These are phyloP conservation scores for Lacanobia wlatinum DNA, from an alignment of 2,888 invertebrate species.

Conservation along the genomic window DNA sequence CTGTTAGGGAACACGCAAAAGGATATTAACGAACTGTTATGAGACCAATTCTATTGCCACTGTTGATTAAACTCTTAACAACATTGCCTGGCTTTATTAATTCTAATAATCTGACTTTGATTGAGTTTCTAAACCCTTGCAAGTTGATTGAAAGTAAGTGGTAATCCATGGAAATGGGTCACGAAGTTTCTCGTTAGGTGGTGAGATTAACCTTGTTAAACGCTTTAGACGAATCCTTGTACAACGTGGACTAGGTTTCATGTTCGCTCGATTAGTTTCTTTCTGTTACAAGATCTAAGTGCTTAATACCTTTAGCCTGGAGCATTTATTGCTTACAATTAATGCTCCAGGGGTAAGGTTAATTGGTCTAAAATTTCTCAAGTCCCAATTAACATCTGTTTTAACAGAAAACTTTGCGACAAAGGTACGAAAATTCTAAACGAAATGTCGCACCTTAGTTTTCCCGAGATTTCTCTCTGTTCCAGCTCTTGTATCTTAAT, in stretches of 20 bases:
- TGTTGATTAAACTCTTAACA: constrained; percentile 7
- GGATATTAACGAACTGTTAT: constrained; percentile 19
- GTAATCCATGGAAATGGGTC: constrained; percentile 30
- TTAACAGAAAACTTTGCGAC: background rate
- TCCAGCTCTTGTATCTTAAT: background rate
- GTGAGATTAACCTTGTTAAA: constrained; percentile 32
- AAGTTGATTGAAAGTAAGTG: constrained; percentile 25
- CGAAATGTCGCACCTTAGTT: background rate
- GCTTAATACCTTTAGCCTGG: background rate
- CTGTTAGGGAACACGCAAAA: constrained; percentile 2
- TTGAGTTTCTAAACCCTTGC: constrained; percentile 24
- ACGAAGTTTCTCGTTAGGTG: constrained; percentile 27
- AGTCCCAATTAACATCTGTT: background rate
- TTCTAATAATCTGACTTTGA: constrained; percentile 35
- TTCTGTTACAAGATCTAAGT: background rate
- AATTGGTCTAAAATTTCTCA: background rate
- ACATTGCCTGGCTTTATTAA: constrained; percentile 18
- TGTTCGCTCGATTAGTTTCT: constrained; percentile 17
- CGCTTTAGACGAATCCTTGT: constrained; percentile 38
- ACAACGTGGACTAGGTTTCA: constrained; percentile 15
- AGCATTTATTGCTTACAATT: background rate
- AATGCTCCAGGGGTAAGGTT: background rate
- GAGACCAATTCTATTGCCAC: background rate
- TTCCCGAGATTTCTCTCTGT: background rate
- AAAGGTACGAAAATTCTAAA: background rate